phyloP scores from a whole-genome alignment of 2,888 invertebrate species.

The Harpalus rufipes region DNA sequence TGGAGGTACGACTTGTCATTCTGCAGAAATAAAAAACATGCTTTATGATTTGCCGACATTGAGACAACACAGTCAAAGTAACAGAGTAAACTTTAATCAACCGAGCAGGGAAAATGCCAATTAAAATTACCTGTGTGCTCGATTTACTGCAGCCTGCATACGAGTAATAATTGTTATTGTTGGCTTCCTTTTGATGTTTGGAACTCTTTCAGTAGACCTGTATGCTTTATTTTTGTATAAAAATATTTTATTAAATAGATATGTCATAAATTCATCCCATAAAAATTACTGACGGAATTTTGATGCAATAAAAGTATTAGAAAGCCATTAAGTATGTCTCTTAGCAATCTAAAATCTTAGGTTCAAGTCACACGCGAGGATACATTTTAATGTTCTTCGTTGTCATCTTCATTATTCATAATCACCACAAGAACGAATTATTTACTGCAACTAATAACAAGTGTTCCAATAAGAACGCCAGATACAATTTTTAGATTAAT shows the following conservation, averaged over 20 bases:
- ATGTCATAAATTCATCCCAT: not conserved
- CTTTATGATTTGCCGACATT: conserved; percentile 54
- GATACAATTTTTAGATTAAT: too few species aligned
- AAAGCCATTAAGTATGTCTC: too few species aligned
- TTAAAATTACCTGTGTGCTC: conserved; percentile 18
- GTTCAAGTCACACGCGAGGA: too few species aligned
- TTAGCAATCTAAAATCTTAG: too few species aligned
- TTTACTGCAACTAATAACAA: too few species aligned
- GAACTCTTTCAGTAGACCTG: not conserved
- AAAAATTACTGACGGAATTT: not conserved
- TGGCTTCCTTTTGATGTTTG: conserved; percentile 5
- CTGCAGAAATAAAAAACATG: conserved; percentile 38
- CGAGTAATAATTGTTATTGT: conserved; percentile 33
- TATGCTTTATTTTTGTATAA: not conserved
- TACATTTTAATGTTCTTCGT: too few species aligned
- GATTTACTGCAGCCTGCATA: conserved; percentile 14
- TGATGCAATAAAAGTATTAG: not conserved
- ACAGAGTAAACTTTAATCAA: conserved; percentile 45
- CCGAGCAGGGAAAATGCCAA: conserved; percentile 49
- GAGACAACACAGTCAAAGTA: conserved; percentile 54
- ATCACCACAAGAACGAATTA: too few species aligned
- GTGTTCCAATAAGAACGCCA: too few species aligned
- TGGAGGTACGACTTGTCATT: conserved; percentile 57
- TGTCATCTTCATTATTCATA: too few species aligned
- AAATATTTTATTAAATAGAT: conserved; percentile 15